These are phyloP conservation scores for Phyllopteryx taeniolatus DNA, from an alignment of 2,113 vertebrate genomes.

Conservation along the genomic window DNA sequence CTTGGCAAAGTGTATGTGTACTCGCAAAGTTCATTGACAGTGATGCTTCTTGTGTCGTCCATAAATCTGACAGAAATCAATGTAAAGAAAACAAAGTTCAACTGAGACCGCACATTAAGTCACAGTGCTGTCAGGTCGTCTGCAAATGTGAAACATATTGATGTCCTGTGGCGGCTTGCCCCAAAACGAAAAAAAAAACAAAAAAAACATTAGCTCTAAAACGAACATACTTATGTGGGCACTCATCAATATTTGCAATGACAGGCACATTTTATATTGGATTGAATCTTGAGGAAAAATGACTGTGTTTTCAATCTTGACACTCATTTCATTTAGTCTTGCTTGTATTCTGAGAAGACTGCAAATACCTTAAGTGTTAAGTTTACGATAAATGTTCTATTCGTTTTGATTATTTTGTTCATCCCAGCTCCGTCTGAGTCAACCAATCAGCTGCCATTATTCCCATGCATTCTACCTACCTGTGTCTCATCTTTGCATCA, in stretches of 20 bases:
- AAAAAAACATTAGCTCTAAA: not conserved
- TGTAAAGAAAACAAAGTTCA: not conserved
- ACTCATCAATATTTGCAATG: conserved; percentile 2
- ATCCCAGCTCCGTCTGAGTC: not conserved
- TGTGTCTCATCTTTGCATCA: not conserved
- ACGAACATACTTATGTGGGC: not conserved
- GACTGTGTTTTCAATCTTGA: not conserved
- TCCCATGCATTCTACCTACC: not conserved
- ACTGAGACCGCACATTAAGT: conserved; percentile 2
- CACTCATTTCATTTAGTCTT: not conserved
- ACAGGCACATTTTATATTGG: not conserved
- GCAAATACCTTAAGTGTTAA: not conserved
- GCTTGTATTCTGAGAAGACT: not conserved
- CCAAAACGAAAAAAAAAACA: not conserved
- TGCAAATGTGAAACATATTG: not conserved
- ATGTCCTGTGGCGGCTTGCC: not conserved
- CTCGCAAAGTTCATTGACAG: not conserved
- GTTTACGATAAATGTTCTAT: not conserved
- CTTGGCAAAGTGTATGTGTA: not conserved
- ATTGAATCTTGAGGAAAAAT: conserved; percentile 1
- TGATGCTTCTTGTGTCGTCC: not conserved
- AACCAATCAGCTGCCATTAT: not conserved
- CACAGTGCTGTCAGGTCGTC: not conserved
- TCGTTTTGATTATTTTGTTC: not conserved
- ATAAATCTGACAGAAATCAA: conserved; percentile 1